Base-by-base conservation (phyloP, 1,140 invertebrate genomes). In the Archivesica marissinica region DNA sequence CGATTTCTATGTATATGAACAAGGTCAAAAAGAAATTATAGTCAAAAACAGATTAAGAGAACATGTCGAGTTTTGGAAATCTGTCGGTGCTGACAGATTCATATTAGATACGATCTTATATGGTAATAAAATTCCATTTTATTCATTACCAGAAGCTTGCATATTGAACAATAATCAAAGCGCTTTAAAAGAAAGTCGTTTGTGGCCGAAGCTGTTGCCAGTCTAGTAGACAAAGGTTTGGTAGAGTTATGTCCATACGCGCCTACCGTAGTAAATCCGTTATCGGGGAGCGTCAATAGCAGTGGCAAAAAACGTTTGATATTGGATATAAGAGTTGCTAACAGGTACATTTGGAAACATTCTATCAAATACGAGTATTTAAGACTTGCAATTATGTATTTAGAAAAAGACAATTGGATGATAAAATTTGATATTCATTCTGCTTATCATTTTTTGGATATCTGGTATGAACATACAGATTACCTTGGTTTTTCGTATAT, bases 91-190 rank as follows among this genome's bases (percentile, higher is more conserved):
- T 2, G 72, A 39, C 28, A 30, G 41, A 35, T 85, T 78, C 79
- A 41, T 85, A 0, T 20, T 70, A n/a, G 61, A 68, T 59, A 33
- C 33, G 23, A 68, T 70, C 17, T 6, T 9, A 50, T 25, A 28
- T 52, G 83, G 75, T 17, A 78, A 78, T 75, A 79, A 78, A 59
- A 85, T 85, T 33, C 68, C 79, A 6, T 72, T 74, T 41, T 47
- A 13, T 54, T 72, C 64, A 59, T 20, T 56, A 33, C 79, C 64
- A n/a, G 6, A 20, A 15, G 9, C 30, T 11, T 50, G 13, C 17
- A 30, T 64, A n/a, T 50, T 80, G n/a, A 41, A 39, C 25, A 80
- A 80, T 52, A 82, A 82, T 33, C 17, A 3, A 20, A 72, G 50
- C 7, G 66, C 52, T 56, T 59, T 54, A 33, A 1, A 72, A 47